These are phyloP conservation scores for Nebria ingens DNA, from an alignment of 1,140 invertebrate genomes.

Conservation along the genomic window DNA sequence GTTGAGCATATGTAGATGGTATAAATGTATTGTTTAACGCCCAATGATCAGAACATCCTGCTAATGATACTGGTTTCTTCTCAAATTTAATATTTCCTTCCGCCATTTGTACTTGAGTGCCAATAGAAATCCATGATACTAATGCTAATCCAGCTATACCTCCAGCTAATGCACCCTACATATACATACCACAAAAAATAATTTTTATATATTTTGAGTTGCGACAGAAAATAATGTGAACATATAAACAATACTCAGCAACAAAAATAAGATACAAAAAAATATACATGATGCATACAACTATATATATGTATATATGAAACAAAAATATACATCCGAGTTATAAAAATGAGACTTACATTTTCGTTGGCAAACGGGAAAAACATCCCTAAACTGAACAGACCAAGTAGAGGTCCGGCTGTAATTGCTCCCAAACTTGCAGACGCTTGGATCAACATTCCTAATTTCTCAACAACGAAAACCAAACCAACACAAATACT, in stretches of 20 bases:
- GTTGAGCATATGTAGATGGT: neutral
- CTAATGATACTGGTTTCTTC: slow-evolving; percentile 46
- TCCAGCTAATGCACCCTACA: slow-evolving; percentile 68
- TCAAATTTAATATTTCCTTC: slow-evolving; percentile 46
- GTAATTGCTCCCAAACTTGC: slow-evolving; percentile 58
- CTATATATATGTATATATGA: slow-evolving; percentile 4
- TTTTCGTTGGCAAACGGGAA: slow-evolving; percentile 58
- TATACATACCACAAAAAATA: neutral
- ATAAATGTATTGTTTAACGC: slow-evolving; percentile 10
- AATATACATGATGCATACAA: slow-evolving; percentile 10
- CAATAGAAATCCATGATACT: slow-evolving; percentile 77
- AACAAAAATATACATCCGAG: too few relatives aligned
- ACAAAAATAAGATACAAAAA: neutral
- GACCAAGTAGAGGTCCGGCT: slow-evolving; percentile 61
- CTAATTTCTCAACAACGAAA: slow-evolving; percentile 58
- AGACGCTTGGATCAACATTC: slow-evolving; percentile 54
- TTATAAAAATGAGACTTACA: too few relatives aligned
- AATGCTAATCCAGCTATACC: slow-evolving; percentile 55
- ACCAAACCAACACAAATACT: slow-evolving; percentile 51
- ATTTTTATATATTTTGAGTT: too few relatives aligned
- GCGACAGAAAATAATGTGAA: neutral
- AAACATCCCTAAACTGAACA: slow-evolving; percentile 70
- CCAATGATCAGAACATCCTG: slow-evolving; percentile 46
- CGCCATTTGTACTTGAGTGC: slow-evolving; percentile 63
- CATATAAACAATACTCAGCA: neutral